Conservation (phyloP, 2,888 invertebrate species). For the Fragum sueziense region DNA sequence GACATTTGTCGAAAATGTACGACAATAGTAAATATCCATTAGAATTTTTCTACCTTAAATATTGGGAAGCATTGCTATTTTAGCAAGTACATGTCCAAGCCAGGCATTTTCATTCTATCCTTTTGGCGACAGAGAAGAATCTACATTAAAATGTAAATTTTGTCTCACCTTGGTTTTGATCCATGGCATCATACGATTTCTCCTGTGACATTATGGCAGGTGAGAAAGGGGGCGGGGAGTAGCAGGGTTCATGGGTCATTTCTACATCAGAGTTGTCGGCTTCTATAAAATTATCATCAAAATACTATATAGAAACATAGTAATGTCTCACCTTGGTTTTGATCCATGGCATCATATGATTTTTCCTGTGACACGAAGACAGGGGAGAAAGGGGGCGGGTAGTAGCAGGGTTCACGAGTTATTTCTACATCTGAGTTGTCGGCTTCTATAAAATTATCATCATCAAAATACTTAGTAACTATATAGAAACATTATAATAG, state of each 20-base stretch:
- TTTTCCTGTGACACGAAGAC: conserved; percentile 16
- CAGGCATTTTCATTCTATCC: too few relatives aligned
- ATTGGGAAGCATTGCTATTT: too few relatives aligned
- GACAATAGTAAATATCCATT: too few relatives aligned
- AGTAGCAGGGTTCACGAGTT: conserved; percentile 66
- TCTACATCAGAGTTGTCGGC: conserved; percentile 44
- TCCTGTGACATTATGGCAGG: conserved; percentile 39
- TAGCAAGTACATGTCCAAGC: too few relatives aligned
- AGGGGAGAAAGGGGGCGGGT: conserved; percentile 65
- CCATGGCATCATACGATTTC: neutral
- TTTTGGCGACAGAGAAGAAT: too few relatives aligned
- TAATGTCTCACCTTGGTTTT: neutral
- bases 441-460: conserved; percentile 30
- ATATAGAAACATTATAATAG: too few relatives aligned
- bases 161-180: neutral
- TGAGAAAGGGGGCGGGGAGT: conserved; percentile 64
- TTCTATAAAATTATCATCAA: conserved; percentile 36
- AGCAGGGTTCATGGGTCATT: conserved; percentile 64
- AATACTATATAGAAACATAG: too few relatives aligned
- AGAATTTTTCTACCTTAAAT: too few relatives aligned
- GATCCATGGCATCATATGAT: neutral
- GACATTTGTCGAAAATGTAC: too few relatives aligned
- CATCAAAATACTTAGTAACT: too few relatives aligned
- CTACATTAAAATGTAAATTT: too few relatives aligned
- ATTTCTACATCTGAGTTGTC: conserved; percentile 47